A percentile compares a stretch with the other conserved stretches of the same genome.
phyloP scores from a whole-genome alignment of 2,113 vertebrate genomes.

The Tragelaphus imberbis region DNA sequence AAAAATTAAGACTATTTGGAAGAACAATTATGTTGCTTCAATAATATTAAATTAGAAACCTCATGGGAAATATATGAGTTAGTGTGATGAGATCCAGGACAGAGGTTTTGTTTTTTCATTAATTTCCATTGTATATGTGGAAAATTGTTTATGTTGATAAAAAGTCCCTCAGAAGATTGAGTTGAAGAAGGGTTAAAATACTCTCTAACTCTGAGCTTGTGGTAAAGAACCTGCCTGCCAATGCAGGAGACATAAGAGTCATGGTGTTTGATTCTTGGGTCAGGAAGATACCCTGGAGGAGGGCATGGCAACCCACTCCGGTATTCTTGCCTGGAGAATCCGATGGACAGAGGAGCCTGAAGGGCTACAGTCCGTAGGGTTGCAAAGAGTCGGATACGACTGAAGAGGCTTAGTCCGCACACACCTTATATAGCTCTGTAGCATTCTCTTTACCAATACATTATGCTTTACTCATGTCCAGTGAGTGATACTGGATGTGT shows the following conservation, averaged over 20 bases:
- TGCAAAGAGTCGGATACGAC: rapidly evolving
- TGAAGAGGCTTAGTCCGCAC: not conserved
- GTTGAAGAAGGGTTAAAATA: not conserved
- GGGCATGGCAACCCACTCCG: not conserved
- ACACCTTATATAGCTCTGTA: rapidly evolving
- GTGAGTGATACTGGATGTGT: not conserved
- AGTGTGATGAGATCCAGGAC: not conserved
- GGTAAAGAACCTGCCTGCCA: not conserved
- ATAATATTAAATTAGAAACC: not conserved
- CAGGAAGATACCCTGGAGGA: not conserved
- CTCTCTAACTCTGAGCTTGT: not conserved
- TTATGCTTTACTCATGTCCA: not conserved
- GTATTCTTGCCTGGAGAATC: not conserved
- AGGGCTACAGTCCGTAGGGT: not conserved
- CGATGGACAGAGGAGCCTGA: not conserved
- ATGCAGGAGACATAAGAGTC: not conserved
- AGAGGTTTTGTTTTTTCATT: not conserved
- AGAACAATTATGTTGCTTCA: not conserved
- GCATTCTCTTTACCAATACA: not conserved
- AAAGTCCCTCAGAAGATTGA: not conserved
- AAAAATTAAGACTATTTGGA: not conserved
- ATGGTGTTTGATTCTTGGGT: not conserved
- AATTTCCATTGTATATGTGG: not conserved
- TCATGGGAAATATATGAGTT: not conserved
- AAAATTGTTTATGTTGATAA: not conserved